These are phyloP conservation scores for Scrobipalpa costella DNA, from an alignment of 2,888 invertebrate species.

Conservation along the genomic window DNA sequence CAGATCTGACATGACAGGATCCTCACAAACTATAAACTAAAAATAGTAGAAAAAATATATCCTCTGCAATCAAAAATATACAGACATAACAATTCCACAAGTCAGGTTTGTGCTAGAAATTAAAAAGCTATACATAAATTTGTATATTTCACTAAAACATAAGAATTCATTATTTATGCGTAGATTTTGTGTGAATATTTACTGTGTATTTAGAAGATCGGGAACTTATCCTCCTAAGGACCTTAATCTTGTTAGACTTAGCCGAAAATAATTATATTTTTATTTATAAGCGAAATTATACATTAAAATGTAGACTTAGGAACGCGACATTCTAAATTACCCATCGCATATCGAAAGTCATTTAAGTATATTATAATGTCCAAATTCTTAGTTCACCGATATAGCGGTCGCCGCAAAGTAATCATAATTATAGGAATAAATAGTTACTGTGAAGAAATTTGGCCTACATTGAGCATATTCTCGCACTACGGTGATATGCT, in stretches of 20 bases:
- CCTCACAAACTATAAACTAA: constrained; percentile 37
- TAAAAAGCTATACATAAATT: constrained; percentile 37
- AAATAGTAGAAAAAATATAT: constrained; percentile 48
- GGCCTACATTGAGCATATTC: constrained; percentile 59
- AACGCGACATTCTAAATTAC: constrained; percentile 1
- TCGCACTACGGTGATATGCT: constrained; percentile 47
- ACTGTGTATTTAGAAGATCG: constrained; percentile 25
- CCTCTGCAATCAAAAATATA: constrained; percentile 70
- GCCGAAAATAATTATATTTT: constrained; percentile 13
- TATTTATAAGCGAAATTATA: constrained; percentile 11
- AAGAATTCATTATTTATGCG: constrained; percentile 25
- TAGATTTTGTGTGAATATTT: constrained; percentile 29
- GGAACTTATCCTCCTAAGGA: constrained; percentile 12
- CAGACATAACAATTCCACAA: constrained; percentile 56
- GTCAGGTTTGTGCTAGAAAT: constrained; percentile 35
- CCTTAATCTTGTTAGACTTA: constrained; percentile 6
- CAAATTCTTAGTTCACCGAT: constrained; percentile 1
- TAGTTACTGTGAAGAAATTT: constrained; percentile 38
- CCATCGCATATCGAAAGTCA: background rate
- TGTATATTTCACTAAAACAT: constrained; percentile 39
- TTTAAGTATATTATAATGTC: constrained; percentile 11
- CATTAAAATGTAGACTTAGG: background rate
- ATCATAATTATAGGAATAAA: background rate
- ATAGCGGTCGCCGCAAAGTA: background rate
- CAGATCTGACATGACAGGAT: constrained; percentile 17